A percentile compares a stretch with the other conserved stretches of the same genome.
phyloP scores from a whole-genome alignment of 2,888 invertebrate species.

The Cabera pusaria region DNA sequence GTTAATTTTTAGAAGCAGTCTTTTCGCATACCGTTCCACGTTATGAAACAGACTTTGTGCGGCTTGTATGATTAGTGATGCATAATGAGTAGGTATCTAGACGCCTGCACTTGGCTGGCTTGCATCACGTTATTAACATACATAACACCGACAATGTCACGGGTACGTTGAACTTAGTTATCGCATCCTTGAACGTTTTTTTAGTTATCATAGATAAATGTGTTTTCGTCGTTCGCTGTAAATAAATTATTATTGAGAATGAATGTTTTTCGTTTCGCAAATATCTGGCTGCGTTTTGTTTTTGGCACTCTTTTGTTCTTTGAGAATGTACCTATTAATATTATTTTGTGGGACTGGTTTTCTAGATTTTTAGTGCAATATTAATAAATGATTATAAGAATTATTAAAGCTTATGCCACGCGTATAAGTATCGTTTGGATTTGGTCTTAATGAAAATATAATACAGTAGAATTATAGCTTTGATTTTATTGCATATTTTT shows the following conservation, averaged over 20 bases:
- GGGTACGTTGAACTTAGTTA: conserved; percentile 62
- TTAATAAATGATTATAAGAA: too few relatives aligned
- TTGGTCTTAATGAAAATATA: conserved; percentile 18
- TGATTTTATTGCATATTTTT: too few relatives aligned
- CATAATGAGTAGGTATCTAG: conserved; percentile 30
- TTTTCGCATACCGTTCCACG: conserved; percentile 3
- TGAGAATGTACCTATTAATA: conserved; percentile 1
- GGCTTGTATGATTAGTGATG: conserved; percentile 25
- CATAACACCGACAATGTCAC: conserved; percentile 67
- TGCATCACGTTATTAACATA: conserved; percentile 59
- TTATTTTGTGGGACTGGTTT: conserved; percentile 8
- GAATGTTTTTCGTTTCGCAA: conserved; percentile 24
- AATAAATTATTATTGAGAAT: conserved; percentile 15
- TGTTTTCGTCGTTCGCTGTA: conserved; percentile 28
- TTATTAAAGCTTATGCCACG: too few relatives aligned
- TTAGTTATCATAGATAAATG: conserved; percentile 48
- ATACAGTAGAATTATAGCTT: too few relatives aligned
- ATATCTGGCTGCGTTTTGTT: conserved; percentile 13
- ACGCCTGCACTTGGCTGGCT: conserved; percentile 39
- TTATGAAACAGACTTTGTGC: conserved; percentile 30
- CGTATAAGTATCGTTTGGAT: conserved; percentile 1
- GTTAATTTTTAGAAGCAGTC: conserved; percentile 1
- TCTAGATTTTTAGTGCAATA: too few relatives aligned
- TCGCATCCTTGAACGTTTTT: conserved; percentile 72
- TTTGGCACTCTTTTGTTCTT: conserved; percentile 26